Conservation (phyloP, 2,113 vertebrate genomes). For the Sakesphorus luctuosus region DNA sequence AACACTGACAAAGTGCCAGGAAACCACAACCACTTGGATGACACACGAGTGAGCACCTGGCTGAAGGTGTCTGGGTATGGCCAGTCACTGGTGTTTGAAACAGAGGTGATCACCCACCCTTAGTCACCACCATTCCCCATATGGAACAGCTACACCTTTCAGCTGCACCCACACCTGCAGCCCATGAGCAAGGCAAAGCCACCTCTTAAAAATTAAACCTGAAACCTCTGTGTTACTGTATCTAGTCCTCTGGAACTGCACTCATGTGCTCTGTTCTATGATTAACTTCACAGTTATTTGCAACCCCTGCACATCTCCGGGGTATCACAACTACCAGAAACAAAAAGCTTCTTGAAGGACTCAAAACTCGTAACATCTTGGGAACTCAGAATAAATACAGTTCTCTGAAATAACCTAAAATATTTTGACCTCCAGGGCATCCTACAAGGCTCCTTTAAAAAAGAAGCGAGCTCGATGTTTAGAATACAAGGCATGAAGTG, state of each 20-base stretch:
- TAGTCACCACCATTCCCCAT: background rate
- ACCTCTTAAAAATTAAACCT: background rate
- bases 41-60: fast-evolving
- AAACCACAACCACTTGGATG: background rate
- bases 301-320: background rate
- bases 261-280: background rate
- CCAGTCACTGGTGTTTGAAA: background rate
- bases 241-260: background rate
- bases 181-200: background rate
- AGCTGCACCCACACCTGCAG: background rate
- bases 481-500: background rate
- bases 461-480: background rate
- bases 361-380: background rate
- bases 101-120: background rate
- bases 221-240: background rate
- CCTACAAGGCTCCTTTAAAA: background rate
- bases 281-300: background rate
- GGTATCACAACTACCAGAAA: background rate
- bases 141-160: background rate
- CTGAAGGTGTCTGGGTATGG: background rate
- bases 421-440: background rate
- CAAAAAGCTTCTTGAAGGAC: background rate
- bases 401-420: background rate
- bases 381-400: background rate
- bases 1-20: background rate